Percentiles rank a stretch among this genome's conserved stretches.
Conservation (phyloP, 1,140 invertebrate species). For the Drosophila arizonae region DNA sequence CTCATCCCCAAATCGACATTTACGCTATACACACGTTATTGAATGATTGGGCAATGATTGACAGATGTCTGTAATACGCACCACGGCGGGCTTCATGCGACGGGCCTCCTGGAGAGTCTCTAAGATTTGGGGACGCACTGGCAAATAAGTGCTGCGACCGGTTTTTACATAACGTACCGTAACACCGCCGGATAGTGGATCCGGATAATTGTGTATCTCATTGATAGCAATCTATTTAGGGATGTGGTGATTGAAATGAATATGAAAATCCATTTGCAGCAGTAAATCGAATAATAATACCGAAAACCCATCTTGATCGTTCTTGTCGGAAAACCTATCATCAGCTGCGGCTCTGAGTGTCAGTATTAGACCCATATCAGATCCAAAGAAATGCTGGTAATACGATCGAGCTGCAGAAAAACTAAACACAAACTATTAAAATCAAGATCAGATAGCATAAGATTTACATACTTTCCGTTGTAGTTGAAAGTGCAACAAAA, state of each 20-base stretch:
- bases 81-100: constrained; percentile 47
- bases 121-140: constrained; percentile 56
- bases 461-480: constrained; percentile 54
- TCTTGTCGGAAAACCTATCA: constrained; percentile 76
- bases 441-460: background rate
- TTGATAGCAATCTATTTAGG: constrained; percentile 55
- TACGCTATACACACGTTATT: constrained; percentile 54
- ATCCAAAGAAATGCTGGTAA: constrained; percentile 57
- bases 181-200: constrained; percentile 63
- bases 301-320: constrained; percentile 71
- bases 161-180: constrained; percentile 45
- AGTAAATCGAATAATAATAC: constrained; percentile 44
- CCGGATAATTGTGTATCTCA: constrained; percentile 53
- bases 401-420: constrained; percentile 45
- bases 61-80: constrained; percentile 22
- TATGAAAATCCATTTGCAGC: background rate
- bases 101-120: constrained; percentile 66
- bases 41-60: constrained; percentile 20
- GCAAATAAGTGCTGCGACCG: constrained; percentile 48
- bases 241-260: background rate
- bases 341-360: constrained; percentile 70
- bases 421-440: constrained; percentile 17
- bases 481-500: constrained; percentile 72
- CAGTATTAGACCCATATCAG: constrained; percentile 78
- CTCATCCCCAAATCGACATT: constrained; percentile 76